phyloP scores from a whole-genome alignment of 2,888 invertebrate genomes.

The Coenonympha arcania region DNA sequence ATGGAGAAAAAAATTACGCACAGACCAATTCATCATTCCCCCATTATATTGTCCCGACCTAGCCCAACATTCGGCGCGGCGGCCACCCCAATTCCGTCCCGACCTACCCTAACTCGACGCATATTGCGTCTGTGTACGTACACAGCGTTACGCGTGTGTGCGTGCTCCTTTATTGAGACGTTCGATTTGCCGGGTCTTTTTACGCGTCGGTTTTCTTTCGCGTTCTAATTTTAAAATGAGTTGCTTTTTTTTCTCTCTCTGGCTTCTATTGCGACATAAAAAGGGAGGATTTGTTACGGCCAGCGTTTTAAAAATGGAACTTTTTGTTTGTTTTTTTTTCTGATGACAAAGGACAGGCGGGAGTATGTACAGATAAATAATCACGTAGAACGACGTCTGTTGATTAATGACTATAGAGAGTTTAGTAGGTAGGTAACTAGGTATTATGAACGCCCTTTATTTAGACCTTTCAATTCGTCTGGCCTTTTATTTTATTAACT shows the following conservation, averaged over 20 bases:
- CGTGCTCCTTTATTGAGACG: slow-evolving; percentile 34
- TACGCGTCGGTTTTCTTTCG: slow-evolving; percentile 22
- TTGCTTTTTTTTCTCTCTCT: no score
- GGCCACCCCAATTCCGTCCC: slow-evolving; percentile 65
- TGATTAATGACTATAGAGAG: not conserved
- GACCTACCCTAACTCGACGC: slow-evolving; percentile 62
- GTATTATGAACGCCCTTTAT: not conserved
- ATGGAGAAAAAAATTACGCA: slow-evolving; percentile 25
- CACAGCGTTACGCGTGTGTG: slow-evolving; percentile 21
- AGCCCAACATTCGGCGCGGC: slow-evolving; percentile 61
- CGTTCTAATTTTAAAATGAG: slow-evolving; percentile 29
- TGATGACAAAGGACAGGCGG: no score
- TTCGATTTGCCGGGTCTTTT: slow-evolving; percentile 34
- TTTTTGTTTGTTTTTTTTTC: no score
- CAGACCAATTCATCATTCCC: slow-evolving; percentile 35
- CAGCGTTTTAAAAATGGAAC: no score
- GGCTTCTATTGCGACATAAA: slow-evolving; percentile 10
- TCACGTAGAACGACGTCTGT: not conserved
- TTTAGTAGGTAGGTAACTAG: not conserved
- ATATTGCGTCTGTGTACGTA: slow-evolving; percentile 27
- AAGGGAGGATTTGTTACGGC: no score
- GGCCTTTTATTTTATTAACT: no score
- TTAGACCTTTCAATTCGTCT: no score
- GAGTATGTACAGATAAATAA: slow-evolving; percentile 8
- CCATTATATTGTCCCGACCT: slow-evolving; percentile 58